Base-by-base conservation (phyloP, 30 jellyfish, hydroid and myxozoan species). In the Turritopsis rubra region DNA sequence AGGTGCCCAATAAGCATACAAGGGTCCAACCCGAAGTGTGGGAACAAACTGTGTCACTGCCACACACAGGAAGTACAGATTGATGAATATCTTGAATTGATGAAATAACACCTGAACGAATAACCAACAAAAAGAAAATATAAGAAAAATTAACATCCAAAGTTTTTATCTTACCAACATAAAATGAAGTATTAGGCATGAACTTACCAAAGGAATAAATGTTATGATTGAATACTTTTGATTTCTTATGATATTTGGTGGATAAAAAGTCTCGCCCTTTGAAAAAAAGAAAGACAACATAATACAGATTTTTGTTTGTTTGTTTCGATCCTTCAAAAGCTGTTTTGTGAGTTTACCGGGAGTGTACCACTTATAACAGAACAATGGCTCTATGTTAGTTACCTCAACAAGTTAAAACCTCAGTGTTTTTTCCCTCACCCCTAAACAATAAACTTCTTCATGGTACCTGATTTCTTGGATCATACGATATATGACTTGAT, bases 1-100 rank as follows among this genome's bases (percentile, higher is more conserved):
- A 19, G 98, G 98, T 1, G 97, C 98, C 98, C 98, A 93, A 74
- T 93, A 93, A 8, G 98, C 95, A 80, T 93, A 93, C 53, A 93
- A 82, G 41, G 95, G 95, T 29, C 98, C 98, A 93, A 93, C 96
- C 54, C 88, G 89, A 75, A 93, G 82, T 52, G 95, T 65, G 0
- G 96, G 96, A 7, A 93, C 83, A 85, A 93, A 93, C 53, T 93
- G 98, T 68, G 98, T 88, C 1, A 93, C 76, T 20, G 98, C 98
- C 71, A 93, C 98, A 66, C 88, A 81, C 79, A 93, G 74, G 85
- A 93, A 93, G 60, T 88, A 93, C 85, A 93, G 75, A 75, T 93
- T 93, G 52, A 93, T 73, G 84, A 93, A 93, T 9, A 88, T 82
- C 82, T 93, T 93, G 96, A 93, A 93, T 75, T 93, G 98, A 80